These are phyloP conservation scores for Cephus sareptanus DNA, from an alignment of 2,888 invertebrate genomes.

Conservation along the genomic window DNA sequence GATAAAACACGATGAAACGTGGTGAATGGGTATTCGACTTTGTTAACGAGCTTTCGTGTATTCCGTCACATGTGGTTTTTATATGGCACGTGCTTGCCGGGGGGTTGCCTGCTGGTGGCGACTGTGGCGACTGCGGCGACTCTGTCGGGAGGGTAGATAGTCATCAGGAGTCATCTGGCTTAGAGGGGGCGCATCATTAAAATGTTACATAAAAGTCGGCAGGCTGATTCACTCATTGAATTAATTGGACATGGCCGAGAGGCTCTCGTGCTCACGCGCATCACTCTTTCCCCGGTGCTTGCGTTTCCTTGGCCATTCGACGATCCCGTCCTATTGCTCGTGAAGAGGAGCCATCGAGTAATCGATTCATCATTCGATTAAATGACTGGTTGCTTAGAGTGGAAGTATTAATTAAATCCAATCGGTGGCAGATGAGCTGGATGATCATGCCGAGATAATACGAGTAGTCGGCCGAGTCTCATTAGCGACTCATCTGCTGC, in stretches of 20 bases:
- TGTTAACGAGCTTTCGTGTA: constrained; percentile 37
- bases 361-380: constrained; percentile 17
- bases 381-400: constrained; percentile 25
- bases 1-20: background rate
- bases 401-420: constrained; percentile 40
- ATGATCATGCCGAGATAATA: constrained; percentile 39
- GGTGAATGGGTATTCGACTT: background rate
- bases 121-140: background rate
- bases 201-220: constrained; percentile 35
- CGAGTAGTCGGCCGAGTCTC: constrained; percentile 22
- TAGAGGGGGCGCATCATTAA: constrained; percentile 53
- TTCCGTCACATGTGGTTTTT: constrained; percentile 44
- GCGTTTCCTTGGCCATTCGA: background rate
- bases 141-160: constrained; percentile 58
- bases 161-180: constrained; percentile 64
- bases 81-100: constrained; percentile 51
- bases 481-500: constrained; percentile 46
- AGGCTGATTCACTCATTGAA: constrained; percentile 60
- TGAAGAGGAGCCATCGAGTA: constrained; percentile 9
- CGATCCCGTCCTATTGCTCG: background rate
- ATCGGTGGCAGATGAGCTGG: constrained; percentile 41
- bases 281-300: constrained; percentile 20
- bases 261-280: constrained; percentile 33
- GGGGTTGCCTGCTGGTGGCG: constrained; percentile 59
- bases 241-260: constrained; percentile 55